phyloP scores from a whole-genome alignment of 2,888 invertebrate species.

The Stictocephala bisonia region DNA sequence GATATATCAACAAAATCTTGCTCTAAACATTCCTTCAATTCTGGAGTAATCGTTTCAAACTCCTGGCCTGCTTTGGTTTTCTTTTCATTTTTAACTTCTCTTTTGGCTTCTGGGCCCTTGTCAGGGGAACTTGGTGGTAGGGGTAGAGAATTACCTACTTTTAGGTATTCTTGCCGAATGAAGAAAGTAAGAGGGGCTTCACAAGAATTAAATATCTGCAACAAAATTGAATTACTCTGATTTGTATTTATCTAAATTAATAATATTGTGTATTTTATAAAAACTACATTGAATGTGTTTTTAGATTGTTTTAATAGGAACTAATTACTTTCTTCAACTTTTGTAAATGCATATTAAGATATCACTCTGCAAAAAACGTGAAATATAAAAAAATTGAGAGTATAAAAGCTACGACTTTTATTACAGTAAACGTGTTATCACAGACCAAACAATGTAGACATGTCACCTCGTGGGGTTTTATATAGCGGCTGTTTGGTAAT shows the following conservation, averaged over 20 bases:
- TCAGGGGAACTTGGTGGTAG: neutral
- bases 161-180: neutral
- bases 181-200: neutral
- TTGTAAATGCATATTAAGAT: too few species aligned
- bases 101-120: neutral
- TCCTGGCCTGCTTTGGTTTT: slow-evolving; percentile 2
- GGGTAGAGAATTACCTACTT: neutral
- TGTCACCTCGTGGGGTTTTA: too few species aligned
- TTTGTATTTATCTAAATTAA: neutral
- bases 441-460: too few species aligned
- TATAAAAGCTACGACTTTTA: too few species aligned
- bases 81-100: neutral
- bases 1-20: neutral
- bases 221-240: neutral
- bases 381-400: too few species aligned
- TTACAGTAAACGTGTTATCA: too few species aligned
- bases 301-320: too few species aligned
- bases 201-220: slow-evolving; percentile 12
- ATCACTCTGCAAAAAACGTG: too few species aligned
- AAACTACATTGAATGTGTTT: too few species aligned
- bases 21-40: neutral
- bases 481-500: too few species aligned
- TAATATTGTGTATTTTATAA: too few species aligned
- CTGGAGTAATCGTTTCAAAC: neutral
- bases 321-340: too few species aligned